phyloP scores from a whole-genome alignment of 2,888 invertebrate genomes.

The Lampropteryx suffumata region DNA sequence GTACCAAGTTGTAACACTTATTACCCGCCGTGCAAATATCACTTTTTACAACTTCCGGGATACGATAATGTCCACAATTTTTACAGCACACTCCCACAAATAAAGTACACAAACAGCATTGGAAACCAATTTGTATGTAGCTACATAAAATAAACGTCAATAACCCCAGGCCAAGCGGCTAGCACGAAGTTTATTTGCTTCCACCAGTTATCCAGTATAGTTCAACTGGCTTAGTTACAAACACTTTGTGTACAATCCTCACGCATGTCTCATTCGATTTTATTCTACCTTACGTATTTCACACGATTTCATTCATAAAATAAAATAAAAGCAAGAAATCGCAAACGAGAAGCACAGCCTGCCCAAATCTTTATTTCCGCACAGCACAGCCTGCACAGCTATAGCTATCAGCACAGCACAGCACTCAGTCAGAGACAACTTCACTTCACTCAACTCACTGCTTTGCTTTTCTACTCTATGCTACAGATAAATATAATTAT shows the following conservation, averaged over 20 bases:
- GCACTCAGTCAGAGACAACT: too few species aligned
- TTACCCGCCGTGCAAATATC: conserved; percentile 44
- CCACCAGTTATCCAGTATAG: conserved; percentile 4
- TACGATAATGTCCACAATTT: conserved; percentile 41
- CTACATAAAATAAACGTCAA: conserved; percentile 69
- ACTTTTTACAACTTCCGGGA: conserved; percentile 47
- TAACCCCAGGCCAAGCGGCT: conserved; percentile 64
- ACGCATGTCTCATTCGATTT: conserved; percentile 12
- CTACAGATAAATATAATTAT: too few species aligned
- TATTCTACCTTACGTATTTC: conserved; percentile 30
- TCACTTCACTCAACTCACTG: too few species aligned
- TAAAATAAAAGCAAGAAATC: conserved; percentile 45
- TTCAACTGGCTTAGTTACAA: background rate
- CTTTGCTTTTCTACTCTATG: too few species aligned
- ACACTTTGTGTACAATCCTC: background rate
- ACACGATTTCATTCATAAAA: conserved; percentile 53
- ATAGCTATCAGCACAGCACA: too few species aligned
- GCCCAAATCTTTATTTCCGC: too few species aligned
- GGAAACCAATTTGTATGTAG: conserved; percentile 53
- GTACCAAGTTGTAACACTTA: conserved; percentile 70
- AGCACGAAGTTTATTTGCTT: conserved; percentile 31
- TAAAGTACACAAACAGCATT: conserved; percentile 67
- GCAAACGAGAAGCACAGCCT: conserved; percentile 30
- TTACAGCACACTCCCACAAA: conserved; percentile 61
- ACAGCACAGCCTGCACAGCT: too few species aligned